These are phyloP conservation scores for Neodiprion lecontei DNA, from an alignment of 1,140 invertebrate species.

Conservation along the genomic window DNA sequence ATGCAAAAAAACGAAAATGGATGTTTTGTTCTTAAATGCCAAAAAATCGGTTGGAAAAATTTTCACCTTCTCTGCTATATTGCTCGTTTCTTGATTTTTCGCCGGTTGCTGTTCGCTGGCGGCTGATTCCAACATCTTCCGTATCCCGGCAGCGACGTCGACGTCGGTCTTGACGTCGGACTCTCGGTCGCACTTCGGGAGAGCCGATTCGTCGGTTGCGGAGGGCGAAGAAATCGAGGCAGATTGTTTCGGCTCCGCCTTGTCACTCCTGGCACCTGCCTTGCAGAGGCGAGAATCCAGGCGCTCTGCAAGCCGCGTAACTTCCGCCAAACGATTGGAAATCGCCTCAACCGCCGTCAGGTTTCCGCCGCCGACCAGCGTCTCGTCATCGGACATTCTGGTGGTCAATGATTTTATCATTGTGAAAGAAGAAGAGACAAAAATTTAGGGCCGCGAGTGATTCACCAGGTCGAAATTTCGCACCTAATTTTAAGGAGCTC, in stretches of 20 bases:
- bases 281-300: conserved; percentile 66
- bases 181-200: neutral
- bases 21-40: too few species aligned
- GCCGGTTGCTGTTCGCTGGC: neutral
- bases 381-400: conserved; percentile 50
- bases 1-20: too few species aligned
- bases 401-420: neutral
- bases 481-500: too few species aligned
- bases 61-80: conserved; percentile 40
- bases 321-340: conserved; percentile 68
- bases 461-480: too few species aligned
- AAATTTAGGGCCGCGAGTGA: neutral
- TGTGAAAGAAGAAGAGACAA: neutral
- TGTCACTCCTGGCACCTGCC: conserved; percentile 53
- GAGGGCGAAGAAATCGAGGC: conserved; percentile 23
- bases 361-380: conserved; percentile 54
- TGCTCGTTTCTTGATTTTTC: neutral
- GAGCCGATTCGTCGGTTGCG: neutral
- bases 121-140: neutral
- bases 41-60: conserved; percentile 38
- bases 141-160: neutral
- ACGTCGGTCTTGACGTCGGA: neutral
- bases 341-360: conserved; percentile 71
- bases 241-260: neutral
- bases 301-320: conserved; percentile 71